These are phyloP conservation scores for Conus ventricosus DNA, from an alignment of 1,140 invertebrate genomes.

Conservation along the genomic window DNA sequence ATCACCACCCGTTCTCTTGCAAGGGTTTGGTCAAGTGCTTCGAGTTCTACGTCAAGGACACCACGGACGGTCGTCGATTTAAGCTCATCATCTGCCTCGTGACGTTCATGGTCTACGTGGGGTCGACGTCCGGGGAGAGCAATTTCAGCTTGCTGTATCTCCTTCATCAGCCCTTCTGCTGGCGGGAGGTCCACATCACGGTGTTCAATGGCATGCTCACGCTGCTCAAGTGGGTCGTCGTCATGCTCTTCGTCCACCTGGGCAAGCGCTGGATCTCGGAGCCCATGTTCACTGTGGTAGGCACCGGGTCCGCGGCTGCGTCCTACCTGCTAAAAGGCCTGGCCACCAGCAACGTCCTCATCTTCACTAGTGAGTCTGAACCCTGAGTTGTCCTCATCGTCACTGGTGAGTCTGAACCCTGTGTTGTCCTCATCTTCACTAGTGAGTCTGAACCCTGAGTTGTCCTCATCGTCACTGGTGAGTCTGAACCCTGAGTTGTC, in stretches of 20 bases:
- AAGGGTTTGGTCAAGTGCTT: constrained; percentile 8
- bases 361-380: constrained; percentile 18
- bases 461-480: too few relatives aligned
- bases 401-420: too few relatives aligned
- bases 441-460: too few relatives aligned
- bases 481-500: too few relatives aligned
- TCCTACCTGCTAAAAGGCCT: constrained; percentile 15
- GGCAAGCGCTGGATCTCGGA: constrained; percentile 27
- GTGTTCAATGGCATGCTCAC: constrained; percentile 14
- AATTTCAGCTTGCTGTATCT: constrained; percentile 21
- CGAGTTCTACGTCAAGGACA: constrained; percentile 33
- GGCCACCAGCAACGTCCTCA: constrained; percentile 9
- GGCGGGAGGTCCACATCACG: constrained; percentile 18
- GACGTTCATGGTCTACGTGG: neutral
- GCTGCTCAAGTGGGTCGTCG: constrained; percentile 23
- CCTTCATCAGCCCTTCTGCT: constrained; percentile 25
- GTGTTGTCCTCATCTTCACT: too few relatives aligned
- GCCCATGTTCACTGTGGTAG: neutral
- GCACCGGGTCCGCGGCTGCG: neutral
- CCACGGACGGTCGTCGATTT: constrained; percentile 2
- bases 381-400: neutral
- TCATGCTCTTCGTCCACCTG: neutral
- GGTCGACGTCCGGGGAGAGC: neutral
- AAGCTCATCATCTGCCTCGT: constrained; percentile 25
- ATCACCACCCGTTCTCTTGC: neutral